These are phyloP conservation scores for Samia ricini DNA, from an alignment of 1,140 invertebrate species.

Conservation along the genomic window DNA sequence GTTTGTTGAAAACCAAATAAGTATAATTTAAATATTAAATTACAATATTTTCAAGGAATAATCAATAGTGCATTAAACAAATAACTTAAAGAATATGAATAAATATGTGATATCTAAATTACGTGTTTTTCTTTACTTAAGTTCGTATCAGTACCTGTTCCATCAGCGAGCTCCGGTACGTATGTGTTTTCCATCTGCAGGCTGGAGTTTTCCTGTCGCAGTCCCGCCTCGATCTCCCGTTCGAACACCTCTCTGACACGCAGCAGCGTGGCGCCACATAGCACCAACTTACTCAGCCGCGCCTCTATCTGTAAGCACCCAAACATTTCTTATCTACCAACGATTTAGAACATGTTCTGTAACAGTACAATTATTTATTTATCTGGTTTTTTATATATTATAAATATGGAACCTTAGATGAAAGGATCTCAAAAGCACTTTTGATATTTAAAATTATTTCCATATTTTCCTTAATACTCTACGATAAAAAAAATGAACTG, in stretches of 20 bases:
- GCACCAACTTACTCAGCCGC: conserved; percentile 35
- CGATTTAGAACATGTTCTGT: background rate
- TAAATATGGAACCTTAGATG: too few species aligned
- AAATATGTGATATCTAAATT: background rate
- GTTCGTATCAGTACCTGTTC: conserved; percentile 82
- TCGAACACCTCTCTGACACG: conserved; percentile 62
- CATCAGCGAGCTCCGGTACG: conserved; percentile 95
- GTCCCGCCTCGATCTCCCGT: conserved; percentile 86
- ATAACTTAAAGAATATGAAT: too few species aligned
- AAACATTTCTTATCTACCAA: background rate
- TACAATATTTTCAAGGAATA: too few species aligned
- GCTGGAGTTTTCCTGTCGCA: conserved; percentile 84
- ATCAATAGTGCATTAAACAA: too few species aligned
- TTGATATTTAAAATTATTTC: too few species aligned
- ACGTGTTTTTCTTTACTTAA: background rate
- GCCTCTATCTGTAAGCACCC: conserved; percentile 37
- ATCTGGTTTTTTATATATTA: too few species aligned
- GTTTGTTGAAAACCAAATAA: too few species aligned
- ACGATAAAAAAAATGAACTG: too few species aligned
- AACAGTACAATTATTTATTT: background rate
- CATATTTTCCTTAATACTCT: too few species aligned
- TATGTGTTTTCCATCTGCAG: conserved; percentile 92
- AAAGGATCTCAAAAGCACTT: too few species aligned
- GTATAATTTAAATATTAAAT: too few species aligned
- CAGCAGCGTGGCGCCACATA: conserved; percentile 50